Percentiles rank a stretch among this genome's conserved stretches.
Conservation (phyloP, 2,113 vertebrate genomes). For the Micromys minutus region DNA sequence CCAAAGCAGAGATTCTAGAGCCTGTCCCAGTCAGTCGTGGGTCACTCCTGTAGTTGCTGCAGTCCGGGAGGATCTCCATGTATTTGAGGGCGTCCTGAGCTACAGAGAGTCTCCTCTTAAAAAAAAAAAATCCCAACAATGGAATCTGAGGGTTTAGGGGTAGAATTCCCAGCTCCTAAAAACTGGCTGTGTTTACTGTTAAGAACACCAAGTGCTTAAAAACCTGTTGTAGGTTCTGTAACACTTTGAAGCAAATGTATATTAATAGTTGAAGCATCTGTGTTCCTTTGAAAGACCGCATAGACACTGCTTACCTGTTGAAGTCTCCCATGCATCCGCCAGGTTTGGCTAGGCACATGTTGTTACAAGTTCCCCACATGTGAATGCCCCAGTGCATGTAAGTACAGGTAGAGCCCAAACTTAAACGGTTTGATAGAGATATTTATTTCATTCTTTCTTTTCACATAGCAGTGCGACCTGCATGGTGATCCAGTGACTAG, state of each 20-base stretch:
- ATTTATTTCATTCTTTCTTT: constrained; percentile 53
- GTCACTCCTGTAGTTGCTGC: background rate
- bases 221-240: background rate
- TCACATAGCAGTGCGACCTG: constrained; percentile 77
- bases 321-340: background rate
- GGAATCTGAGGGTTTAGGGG: background rate
- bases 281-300: background rate
- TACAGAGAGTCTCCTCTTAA: background rate
- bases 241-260: background rate
- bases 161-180: background rate
- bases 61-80: background rate
- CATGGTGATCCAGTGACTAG: constrained; percentile 75
- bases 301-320: background rate
- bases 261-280: background rate
- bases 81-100: background rate
- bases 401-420: background rate
- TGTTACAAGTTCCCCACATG: too few species aligned
- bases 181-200: background rate
- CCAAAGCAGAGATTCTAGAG: background rate
- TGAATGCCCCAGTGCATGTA: background rate
- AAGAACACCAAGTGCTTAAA: too few species aligned
- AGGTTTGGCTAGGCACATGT: background rate
- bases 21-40: background rate
- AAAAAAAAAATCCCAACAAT: background rate
- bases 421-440: background rate